Conservation (phyloP, 2,888 invertebrate genomes). For the Sinhomidia bicolor region DNA sequence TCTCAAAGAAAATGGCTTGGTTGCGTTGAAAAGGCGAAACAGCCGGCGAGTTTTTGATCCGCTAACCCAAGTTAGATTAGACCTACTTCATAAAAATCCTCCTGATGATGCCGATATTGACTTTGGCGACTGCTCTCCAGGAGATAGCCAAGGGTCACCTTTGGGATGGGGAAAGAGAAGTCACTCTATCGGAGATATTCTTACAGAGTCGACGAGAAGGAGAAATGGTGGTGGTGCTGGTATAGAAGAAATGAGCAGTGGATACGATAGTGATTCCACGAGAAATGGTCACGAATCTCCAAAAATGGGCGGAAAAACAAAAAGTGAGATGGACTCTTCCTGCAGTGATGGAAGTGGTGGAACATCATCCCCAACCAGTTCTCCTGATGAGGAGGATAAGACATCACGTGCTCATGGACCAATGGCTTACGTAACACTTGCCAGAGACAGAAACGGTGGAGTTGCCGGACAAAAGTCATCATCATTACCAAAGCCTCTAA, state of each 20-base stretch:
- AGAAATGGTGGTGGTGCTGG: not conserved
- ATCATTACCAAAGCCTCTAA: not conserved
- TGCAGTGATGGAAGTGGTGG: slow-evolving; percentile 14
- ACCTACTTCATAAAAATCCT: slow-evolving; percentile 76
- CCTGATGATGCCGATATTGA: not conserved
- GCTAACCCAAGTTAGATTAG: slow-evolving; percentile 76
- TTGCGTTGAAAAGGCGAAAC: not conserved
- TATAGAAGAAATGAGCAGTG: slow-evolving; percentile 81
- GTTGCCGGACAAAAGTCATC: not conserved
- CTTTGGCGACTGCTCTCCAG: not conserved
- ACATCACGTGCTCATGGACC: slow-evolving; percentile 2
- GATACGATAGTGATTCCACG: slow-evolving; percentile 85
- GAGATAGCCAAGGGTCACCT: not conserved
- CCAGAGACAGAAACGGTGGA: slow-evolving; percentile 26
- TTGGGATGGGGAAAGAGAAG: slow-evolving; percentile 62
- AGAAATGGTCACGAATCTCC: slow-evolving; percentile 78
- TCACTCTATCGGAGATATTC: slow-evolving; percentile 78
- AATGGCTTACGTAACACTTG: slow-evolving; percentile 62
- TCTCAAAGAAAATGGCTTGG: not conserved
- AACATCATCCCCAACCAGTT: not conserved
- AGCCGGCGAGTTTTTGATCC: slow-evolving; percentile 67
- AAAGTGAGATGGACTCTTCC: not conserved
- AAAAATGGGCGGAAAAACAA: slow-evolving; percentile 59
- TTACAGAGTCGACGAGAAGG: slow-evolving; percentile 21
- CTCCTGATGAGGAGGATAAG: not conserved